These are phyloP conservation scores for Pseudolaguvia tuberculata DNA, from an alignment of 2,113 vertebrate genomes.

Conservation along the genomic window DNA sequence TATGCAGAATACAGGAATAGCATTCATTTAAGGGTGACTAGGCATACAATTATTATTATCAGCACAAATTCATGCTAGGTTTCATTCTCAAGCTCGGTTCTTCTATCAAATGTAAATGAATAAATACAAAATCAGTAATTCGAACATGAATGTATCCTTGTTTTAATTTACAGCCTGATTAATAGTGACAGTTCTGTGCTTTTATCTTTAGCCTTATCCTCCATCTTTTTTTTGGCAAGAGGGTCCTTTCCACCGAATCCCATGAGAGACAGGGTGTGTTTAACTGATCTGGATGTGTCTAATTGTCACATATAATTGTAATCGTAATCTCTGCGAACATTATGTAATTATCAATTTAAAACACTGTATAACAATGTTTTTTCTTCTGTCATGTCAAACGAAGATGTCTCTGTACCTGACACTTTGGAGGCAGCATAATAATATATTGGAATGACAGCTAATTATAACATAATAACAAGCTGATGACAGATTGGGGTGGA, in stretches of 20 bases:
- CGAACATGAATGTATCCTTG: neutral
- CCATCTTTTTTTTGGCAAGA: conserved; percentile 1
- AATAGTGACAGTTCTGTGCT: neutral
- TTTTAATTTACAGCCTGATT: neutral
- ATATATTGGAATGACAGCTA: conserved; percentile 68
- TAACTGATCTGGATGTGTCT: conserved; percentile 69
- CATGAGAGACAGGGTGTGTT: conserved; percentile 51
- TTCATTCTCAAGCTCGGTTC: neutral
- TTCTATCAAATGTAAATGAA: too few species aligned
- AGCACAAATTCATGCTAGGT: neutral
- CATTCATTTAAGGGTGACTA: conserved; percentile 18
- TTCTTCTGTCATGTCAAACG: conserved; percentile 59
- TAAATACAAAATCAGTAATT: neutral
- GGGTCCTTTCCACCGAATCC: conserved; percentile 9
- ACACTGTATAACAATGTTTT: conserved; percentile 59
- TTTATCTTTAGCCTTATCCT: neutral
- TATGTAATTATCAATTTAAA: conserved; percentile 70
- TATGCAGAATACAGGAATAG: conserved; percentile 24
- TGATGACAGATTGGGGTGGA: conserved; percentile 64
- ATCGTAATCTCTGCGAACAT: conserved; percentile 61
- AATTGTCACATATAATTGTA: conserved; percentile 65
- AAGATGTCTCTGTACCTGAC: conserved; percentile 67
- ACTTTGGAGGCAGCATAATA: conserved; percentile 68
- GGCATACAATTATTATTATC: neutral
- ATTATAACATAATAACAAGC: conserved; percentile 72